Conservation (phyloP, 1,140 invertebrate genomes). For the Pseudomyrmex sp. region DNA sequence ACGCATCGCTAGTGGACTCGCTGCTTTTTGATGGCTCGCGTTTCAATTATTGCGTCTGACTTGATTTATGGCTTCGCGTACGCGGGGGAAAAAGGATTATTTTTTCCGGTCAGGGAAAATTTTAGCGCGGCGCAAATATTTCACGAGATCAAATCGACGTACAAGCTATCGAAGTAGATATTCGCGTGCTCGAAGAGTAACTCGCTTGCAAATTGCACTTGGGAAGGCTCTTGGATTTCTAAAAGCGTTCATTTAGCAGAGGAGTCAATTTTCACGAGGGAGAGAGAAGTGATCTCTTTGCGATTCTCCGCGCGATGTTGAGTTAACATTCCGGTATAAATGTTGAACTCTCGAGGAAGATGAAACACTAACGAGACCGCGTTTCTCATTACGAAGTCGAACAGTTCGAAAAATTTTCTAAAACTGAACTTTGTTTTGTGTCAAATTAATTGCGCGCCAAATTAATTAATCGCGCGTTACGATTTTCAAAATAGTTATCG, state of each 20-base stretch:
- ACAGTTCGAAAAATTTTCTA: not conserved
- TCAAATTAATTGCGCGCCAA: not conserved
- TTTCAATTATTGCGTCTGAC: conserved; percentile 52
- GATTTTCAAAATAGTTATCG: too few relatives aligned
- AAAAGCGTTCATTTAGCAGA: conserved; percentile 18
- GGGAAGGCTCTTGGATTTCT: not conserved
- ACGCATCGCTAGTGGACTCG: conserved; percentile 10
- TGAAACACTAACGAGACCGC: too few relatives aligned
- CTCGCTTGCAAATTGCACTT: conserved; percentile 11
- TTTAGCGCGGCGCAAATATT: not conserved
- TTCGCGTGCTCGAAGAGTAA: not conserved
- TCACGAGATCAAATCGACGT: conserved; percentile 11
- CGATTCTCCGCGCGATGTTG: not conserved
- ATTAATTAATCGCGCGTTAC: conserved; percentile 15
- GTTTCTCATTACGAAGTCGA: not conserved
- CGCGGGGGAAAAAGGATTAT: conserved; percentile 29
- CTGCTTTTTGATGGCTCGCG: conserved; percentile 28
- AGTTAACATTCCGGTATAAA: conserved; percentile 23
- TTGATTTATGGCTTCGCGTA: conserved; percentile 47
- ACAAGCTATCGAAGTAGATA: not conserved
- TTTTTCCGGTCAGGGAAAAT: conserved; percentile 25
- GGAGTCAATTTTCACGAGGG: not conserved
- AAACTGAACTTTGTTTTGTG: not conserved
- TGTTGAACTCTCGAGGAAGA: conserved; percentile 1
- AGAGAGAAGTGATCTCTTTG: not conserved